Evolutionary conservation across 2,797 vertebrate genomes (phyloP).

Genomic region (Spinus pinus): DNA sequence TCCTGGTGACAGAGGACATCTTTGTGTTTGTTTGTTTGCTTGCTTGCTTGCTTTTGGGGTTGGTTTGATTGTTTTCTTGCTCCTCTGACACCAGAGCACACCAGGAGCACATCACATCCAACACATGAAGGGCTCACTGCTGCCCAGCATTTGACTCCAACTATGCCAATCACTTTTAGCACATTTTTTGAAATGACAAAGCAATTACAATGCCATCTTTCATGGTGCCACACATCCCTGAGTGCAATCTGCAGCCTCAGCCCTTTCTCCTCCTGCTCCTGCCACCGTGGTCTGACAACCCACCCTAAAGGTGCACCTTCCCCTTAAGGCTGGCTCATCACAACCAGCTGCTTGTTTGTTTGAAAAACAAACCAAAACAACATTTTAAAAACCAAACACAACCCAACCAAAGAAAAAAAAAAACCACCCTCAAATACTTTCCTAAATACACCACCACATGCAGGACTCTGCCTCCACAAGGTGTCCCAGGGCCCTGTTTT

Average conservation of each 20-base stretch:
- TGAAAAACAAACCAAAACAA: background rate
- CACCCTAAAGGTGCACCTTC: background rate
- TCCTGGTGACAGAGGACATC: background rate
- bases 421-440: background rate
- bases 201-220: background rate
- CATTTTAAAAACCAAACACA: background rate
- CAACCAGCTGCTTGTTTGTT: background rate
- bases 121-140: background rate
- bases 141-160: background rate
- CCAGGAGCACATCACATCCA: background rate
- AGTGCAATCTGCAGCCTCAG: background rate
- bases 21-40: background rate
- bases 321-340: background rate
- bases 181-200: background rate
- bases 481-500: background rate
- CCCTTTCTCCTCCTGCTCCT: background rate
- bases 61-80: background rate
- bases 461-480: background rate
- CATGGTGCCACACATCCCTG: accelerated
- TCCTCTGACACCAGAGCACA: background rate
- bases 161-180: background rate
- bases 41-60: accelerated
- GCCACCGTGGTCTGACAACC: background rate
- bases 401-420: background rate
- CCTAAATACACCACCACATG: background rate